Evolutionary conservation across 2,888 invertebrate genomes (phyloP), one percentile per base, ranked within the genome.

Genomic region (Campoplex capitator): DNA sequence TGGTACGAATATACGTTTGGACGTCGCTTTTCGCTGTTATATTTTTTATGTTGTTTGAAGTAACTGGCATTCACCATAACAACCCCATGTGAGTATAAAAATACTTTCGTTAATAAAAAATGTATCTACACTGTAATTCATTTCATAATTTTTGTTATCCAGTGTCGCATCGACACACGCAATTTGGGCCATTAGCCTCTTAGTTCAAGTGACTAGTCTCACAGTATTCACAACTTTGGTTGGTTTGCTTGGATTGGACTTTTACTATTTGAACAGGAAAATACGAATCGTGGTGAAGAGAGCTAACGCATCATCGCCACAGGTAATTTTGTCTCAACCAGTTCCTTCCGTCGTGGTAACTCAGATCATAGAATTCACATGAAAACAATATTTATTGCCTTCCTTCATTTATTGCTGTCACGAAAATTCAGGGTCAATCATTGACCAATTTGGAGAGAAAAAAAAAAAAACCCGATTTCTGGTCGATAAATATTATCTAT

Each of bases 161-260:
- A 85, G 81, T 1, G 3, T 73, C 3, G 1, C 38, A 0, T 1
- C 70, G 11, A 23, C 35, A 23, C 85, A 85, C 74, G 3, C 45
- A 1, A 13, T 87, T 8, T 85, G 77, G 65, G 45, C 8, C 13
- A 2, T 87, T 8, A 80, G 87, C 18, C 16, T 76, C 28, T 13
- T 78, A 2, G 38, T 48, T n/a, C 86, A 86, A 56, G 16, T 76
- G 6, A 68, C 85, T 9, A 68, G 82, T 65, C 68, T 83, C 3
- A 85, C 86, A 42, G 77, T 87, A 73, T 83, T 88, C 9, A 62
- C 73, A 18, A 71, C 79, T 8, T 54, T 88, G 76, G 81, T 87
- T 7, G 80, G 76, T 3, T 67, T 86, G 45, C 80, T 88, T 32
- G 88, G 82, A n/a, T 23, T 85, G 1, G 28, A 78, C 13, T 87